phyloP scores from a whole-genome alignment of 2,113 vertebrate genomes.

The Oncorhynchus masou region DNA sequence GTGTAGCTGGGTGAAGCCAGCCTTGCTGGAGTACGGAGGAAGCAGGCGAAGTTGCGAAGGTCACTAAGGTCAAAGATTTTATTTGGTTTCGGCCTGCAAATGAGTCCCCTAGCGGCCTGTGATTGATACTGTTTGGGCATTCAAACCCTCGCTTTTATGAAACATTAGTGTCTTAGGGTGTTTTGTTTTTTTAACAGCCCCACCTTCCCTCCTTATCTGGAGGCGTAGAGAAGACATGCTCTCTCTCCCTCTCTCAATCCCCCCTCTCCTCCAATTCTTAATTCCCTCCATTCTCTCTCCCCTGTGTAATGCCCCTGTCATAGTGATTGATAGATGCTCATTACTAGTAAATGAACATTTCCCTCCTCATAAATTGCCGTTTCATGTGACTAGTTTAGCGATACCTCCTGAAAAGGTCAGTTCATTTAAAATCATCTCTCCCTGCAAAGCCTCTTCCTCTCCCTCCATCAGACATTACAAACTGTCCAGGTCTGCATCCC shows the following conservation, averaged over 20 bases:
- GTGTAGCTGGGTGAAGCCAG: constrained; percentile 44
- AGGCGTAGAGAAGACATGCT: neutral
- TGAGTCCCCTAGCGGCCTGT: constrained; percentile 50
- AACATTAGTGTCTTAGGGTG: constrained; percentile 43
- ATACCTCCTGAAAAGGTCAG: constrained; percentile 70
- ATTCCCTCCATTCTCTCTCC: constrained; percentile 53
- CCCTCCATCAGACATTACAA: neutral
- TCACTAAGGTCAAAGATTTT: constrained; percentile 38
- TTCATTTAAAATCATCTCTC: constrained; percentile 62
- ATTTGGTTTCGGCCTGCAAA: constrained; percentile 53
- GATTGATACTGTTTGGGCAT: constrained; percentile 57
- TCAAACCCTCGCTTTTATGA: constrained; percentile 41
- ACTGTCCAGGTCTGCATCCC: constrained; percentile 34
- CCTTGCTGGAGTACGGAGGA: constrained; percentile 26
- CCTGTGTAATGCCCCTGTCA: constrained; percentile 62
- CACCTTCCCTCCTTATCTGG: neutral
- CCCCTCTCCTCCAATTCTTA: constrained; percentile 32
- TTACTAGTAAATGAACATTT: constrained; percentile 68
- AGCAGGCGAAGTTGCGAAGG: constrained; percentile 13
- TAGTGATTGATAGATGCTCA: constrained; percentile 70
- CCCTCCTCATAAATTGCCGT: constrained; percentile 68
- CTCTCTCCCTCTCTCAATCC: constrained; percentile 13
- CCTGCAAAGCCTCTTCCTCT: constrained; percentile 21
- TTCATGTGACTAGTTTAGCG: constrained; percentile 74
- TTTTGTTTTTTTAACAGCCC: neutral